phyloP scores from a whole-genome alignment of 1,140 invertebrate genomes.

The Cydia splendana region DNA sequence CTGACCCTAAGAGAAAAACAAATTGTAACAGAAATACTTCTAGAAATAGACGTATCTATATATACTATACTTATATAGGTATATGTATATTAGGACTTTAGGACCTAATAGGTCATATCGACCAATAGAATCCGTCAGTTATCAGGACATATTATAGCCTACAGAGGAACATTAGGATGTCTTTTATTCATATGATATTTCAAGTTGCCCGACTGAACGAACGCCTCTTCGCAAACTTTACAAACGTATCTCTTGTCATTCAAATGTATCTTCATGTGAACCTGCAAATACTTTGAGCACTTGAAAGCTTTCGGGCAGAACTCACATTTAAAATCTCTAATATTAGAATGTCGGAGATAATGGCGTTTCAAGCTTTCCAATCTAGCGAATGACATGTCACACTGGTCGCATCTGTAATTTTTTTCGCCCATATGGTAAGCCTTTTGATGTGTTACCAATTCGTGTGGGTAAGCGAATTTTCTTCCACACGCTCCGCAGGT shows the following conservation, averaged over 20 bases:
- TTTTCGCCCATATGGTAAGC: constrained; percentile 7
- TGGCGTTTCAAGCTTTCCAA: constrained; percentile 50
- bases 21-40: no score
- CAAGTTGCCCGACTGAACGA: constrained; percentile 56
- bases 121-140: no score
- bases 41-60: no score
- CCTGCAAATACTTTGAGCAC: constrained; percentile 36
- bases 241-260: constrained; percentile 76
- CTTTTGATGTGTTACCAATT: not conserved
- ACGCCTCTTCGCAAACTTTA: constrained; percentile 69
- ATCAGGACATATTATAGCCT: not conserved
- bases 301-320: constrained; percentile 58
- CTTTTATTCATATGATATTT: constrained; percentile 50
- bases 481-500: constrained; percentile 13
- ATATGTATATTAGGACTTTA: not conserved
- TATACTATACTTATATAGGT: no score
- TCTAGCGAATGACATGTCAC: constrained; percentile 7
- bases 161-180: constrained; percentile 39
- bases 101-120: not conserved
- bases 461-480: not conserved
- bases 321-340: constrained; percentile 68
- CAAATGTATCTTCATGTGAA: constrained; percentile 77
- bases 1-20: no score
- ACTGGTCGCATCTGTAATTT: not conserved
- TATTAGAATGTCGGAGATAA: constrained; percentile 62